Evolutionary conservation across 2,113 vertebrate genomes (phyloP), one percentile per base, ranked within the genome.

Genomic region (Malurus cyaneus): DNA sequence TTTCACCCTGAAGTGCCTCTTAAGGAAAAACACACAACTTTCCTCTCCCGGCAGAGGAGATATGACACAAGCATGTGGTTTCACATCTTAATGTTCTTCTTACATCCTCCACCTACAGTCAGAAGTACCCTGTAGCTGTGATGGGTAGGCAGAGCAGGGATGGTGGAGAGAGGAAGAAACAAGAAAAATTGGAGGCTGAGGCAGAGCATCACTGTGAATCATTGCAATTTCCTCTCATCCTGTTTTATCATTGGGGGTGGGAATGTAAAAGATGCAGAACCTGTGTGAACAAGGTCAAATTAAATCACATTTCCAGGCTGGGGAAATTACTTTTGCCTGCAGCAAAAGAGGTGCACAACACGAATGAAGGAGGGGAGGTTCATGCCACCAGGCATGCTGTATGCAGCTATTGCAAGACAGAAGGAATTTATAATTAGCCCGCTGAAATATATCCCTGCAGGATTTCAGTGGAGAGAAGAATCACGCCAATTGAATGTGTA

Each of bases 241-340:
- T 89, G 90, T 93, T 96, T 94, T 92, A 93, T 96, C 94, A 89
- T 81, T 94, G 94, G 91, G 90, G 89, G 88, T 95, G 92, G 91
- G 86, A 95, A 93, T 85, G 92, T 97, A 96, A 97, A 92, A 97
- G 94, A 96, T 89, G 91, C 89, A 78, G 89, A 97, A 96, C 92
- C 95, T 86, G 88, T 96, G 92, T 88, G 95, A 97, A 97, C 96
- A 96, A 97, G 95, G 96, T 96, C 97, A 97, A 97, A 97, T 97
- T 96, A 97, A 97, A 97, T 97, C 96, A 96, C 95, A 94, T 97
- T 97, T 97, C 94, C 87, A 96, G 87, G 92, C 97, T 96, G 94
- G 96, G 94, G 94, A 97, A 97, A 97, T 97, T 97, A 96, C 95
- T 97, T 97, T 97, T 96, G 96, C 97, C 97, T 97, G 91, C 86